Evolutionary conservation across 2,797 vertebrate species (phyloP).

Genomic region (Sphaeramia orbicularis): DNA sequence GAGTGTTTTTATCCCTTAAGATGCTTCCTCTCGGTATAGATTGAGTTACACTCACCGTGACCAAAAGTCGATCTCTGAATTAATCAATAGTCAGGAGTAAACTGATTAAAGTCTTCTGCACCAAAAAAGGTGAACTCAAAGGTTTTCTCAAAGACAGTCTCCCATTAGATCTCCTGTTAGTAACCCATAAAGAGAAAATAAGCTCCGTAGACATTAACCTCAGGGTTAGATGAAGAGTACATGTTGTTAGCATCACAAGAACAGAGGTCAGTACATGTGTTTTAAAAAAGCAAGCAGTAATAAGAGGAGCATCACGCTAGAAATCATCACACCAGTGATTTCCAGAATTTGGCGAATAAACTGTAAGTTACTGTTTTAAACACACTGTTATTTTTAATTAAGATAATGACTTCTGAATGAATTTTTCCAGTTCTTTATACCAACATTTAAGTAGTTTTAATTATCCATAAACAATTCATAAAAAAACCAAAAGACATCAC

Average conservation of each 20-base stretch:
- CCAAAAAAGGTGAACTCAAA: neutral
- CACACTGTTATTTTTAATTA: too few species aligned
- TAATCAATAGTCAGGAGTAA: neutral
- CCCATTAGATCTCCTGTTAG: neutral
- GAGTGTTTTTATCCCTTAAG: neutral
- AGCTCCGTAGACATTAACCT: neutral
- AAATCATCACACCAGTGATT: neutral
- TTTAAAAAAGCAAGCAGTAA: neutral
- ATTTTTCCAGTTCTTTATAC: too few species aligned
- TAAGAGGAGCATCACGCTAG: too few species aligned
- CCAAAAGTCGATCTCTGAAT: constrained; percentile 3
- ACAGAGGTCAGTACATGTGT: neutral
- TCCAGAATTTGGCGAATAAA: too few species aligned
- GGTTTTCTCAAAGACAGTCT: neutral
- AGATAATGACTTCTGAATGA: too few species aligned
- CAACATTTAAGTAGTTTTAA: too few species aligned
- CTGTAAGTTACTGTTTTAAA: too few species aligned
- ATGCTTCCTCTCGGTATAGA: neutral
- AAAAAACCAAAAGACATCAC: too few species aligned
- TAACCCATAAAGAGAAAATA: neutral
- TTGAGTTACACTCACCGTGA: neutral
- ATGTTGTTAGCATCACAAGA: neutral
- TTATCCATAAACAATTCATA: too few species aligned
- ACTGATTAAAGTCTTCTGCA: neutral
- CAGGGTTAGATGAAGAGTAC: neutral